phyloP scores from a whole-genome alignment of 2,113 vertebrate species.

The Bombycilla garrulus region DNA sequence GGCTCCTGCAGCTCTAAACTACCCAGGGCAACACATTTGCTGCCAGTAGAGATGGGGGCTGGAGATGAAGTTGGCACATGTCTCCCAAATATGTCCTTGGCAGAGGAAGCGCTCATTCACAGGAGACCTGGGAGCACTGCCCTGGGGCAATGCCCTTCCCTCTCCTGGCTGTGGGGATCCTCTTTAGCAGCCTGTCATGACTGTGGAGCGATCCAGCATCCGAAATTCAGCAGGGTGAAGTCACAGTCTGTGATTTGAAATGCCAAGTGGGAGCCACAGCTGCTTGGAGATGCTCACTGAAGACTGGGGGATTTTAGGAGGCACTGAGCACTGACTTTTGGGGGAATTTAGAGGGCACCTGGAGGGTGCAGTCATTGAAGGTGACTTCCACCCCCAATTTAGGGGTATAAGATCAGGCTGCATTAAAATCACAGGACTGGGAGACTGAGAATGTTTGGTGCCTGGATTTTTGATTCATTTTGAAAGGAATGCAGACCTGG shows the following conservation, averaged over 20 bases:
- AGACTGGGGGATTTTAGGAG: background rate
- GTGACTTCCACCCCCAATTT: background rate
- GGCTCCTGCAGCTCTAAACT: constrained; percentile 8
- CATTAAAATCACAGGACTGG: background rate
- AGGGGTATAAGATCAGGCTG: background rate
- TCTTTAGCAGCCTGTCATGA: background rate
- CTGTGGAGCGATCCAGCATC: background rate
- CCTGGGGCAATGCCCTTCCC: background rate
- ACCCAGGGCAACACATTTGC: background rate
- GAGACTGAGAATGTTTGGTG: background rate
- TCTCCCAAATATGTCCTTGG: background rate
- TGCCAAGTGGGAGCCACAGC: background rate
- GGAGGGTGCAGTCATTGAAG: background rate
- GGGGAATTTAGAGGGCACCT: background rate
- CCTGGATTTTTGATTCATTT: background rate
- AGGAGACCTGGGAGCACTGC: background rate
- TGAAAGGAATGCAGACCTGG: background rate
- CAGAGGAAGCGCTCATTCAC: background rate
- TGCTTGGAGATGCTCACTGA: background rate
- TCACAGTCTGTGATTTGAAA: background rate
- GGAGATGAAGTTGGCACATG: constrained; percentile 17
- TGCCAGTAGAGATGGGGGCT: background rate
- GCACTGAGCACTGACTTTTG: accelerated
- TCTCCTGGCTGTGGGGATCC: background rate
- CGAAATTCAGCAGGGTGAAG: background rate